Conservation (phyloP, 2,113 vertebrate genomes). For the Ammodytes marinus region DNA sequence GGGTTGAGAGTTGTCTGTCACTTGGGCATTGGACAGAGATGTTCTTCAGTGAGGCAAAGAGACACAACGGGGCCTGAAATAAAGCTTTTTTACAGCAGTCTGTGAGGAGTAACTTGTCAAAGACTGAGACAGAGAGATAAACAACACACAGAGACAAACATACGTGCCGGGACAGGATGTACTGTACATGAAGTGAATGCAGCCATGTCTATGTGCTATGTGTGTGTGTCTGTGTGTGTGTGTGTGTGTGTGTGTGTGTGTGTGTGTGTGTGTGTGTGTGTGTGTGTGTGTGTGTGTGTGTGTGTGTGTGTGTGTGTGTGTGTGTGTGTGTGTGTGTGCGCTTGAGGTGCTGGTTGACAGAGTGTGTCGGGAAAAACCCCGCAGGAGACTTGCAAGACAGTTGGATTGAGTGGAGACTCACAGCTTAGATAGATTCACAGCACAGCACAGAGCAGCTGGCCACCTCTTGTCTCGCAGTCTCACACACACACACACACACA, state of each 20-base stretch:
- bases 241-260: no score
- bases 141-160: constrained; percentile 29
- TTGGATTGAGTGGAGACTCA: constrained; percentile 55
- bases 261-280: no score
- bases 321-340: constrained; percentile 24
- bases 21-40: neutral
- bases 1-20: constrained; percentile 21
- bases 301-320: neutral
- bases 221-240: constrained; percentile 8
- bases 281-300: constrained; percentile 8
- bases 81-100: neutral
- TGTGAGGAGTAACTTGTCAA: constrained; percentile 17
- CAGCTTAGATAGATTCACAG: constrained; percentile 52
- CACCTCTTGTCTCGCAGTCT: constrained; percentile 20
- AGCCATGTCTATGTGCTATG: constrained; percentile 8
- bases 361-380: constrained; percentile 57
- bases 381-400: constrained; percentile 58
- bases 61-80: neutral
- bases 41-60: neutral
- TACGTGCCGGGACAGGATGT: constrained; percentile 21
- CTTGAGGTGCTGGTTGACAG: constrained; percentile 48
- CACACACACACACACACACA: neutral
- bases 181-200: constrained; percentile 29
- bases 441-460: constrained; percentile 59
- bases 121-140: constrained; percentile 3